Evolutionary conservation across 1,140 invertebrate species (phyloP).

Genomic region (Triops longicaudatus): DNA sequence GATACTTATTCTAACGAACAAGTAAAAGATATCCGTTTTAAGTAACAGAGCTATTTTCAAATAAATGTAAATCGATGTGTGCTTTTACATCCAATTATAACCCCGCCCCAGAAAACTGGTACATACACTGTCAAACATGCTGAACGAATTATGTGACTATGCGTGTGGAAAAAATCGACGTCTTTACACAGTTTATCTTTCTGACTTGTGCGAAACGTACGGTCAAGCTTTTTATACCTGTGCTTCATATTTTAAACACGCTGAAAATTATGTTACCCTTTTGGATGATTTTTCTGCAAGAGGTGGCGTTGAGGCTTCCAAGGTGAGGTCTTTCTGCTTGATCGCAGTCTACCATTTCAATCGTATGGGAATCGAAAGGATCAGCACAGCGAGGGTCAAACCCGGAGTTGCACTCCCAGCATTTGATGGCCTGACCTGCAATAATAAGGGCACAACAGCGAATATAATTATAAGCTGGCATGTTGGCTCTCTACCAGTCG

Average conservation of each 20-base stretch:
- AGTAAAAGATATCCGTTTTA: too few relatives aligned
- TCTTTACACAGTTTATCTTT: background rate
- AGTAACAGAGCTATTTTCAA: too few relatives aligned
- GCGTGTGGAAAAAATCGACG: too few relatives aligned
- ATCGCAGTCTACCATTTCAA: conserved; percentile 73
- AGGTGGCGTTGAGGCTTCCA: conserved; percentile 40
- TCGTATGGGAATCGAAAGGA: conserved; percentile 68
- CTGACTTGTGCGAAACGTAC: background rate
- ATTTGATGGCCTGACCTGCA: conserved; percentile 49
- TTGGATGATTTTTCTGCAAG: conserved; percentile 69
- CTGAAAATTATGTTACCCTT: conserved; percentile 50
- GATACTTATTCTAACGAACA: too few relatives aligned
- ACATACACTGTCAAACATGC: too few relatives aligned
- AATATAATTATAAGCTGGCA: background rate
- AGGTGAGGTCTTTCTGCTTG: conserved; percentile 61
- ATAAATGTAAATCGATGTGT: too few relatives aligned
- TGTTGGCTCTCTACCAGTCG: background rate
- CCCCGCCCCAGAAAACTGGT: too few relatives aligned
- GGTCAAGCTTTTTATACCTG: too few relatives aligned
- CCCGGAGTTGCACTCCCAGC: conserved; percentile 76
- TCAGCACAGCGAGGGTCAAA: conserved; percentile 76
- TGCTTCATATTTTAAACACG: too few relatives aligned
- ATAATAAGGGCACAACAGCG: conserved; percentile 30
- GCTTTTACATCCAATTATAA: too few relatives aligned
- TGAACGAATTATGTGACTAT: too few relatives aligned